Conservation (phyloP, 2,797 vertebrate species). For the Clarias platycephalus region DNA sequence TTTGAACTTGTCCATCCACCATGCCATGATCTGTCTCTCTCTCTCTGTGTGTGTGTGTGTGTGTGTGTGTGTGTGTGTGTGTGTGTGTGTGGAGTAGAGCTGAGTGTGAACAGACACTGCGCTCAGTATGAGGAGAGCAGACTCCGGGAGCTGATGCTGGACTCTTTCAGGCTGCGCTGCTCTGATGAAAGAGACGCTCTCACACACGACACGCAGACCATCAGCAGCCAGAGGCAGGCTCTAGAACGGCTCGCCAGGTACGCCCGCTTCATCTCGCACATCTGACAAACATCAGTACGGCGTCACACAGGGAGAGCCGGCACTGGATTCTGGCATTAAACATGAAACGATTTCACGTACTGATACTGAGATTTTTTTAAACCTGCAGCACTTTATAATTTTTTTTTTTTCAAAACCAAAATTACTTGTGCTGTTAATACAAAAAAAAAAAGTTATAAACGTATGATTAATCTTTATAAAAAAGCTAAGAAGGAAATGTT, state of each 20-base stretch:
- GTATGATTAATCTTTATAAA: too few relatives aligned
- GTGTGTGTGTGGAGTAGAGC: slow-evolving; percentile 62
- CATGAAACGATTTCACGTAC: too few relatives aligned
- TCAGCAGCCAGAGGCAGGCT: slow-evolving; percentile 61
- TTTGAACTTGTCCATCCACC: background rate
- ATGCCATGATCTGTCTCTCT: background rate
- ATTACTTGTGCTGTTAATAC: too few relatives aligned
- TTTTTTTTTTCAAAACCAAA: too few relatives aligned
- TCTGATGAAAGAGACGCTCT: slow-evolving; percentile 54
- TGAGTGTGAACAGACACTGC: slow-evolving; percentile 62
- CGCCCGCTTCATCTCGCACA: background rate
- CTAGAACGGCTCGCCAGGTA: slow-evolving; percentile 71
- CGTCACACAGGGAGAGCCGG: background rate
- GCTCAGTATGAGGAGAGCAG: slow-evolving; percentile 64
- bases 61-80: background rate
- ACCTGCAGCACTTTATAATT: too few relatives aligned
- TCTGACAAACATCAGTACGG: background rate
- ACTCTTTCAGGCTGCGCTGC: slow-evolving; percentile 68
- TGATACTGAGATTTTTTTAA: background rate
- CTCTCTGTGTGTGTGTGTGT: background rate
- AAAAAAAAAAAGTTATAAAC: too few relatives aligned
- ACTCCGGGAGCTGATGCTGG: slow-evolving; percentile 67
- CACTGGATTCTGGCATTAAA: background rate
- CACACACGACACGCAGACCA: slow-evolving; percentile 56
- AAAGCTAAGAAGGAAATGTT: too few relatives aligned